Conservation (phyloP, 2,797 vertebrate species). For the Acrossocheilus fasciatus region DNA sequence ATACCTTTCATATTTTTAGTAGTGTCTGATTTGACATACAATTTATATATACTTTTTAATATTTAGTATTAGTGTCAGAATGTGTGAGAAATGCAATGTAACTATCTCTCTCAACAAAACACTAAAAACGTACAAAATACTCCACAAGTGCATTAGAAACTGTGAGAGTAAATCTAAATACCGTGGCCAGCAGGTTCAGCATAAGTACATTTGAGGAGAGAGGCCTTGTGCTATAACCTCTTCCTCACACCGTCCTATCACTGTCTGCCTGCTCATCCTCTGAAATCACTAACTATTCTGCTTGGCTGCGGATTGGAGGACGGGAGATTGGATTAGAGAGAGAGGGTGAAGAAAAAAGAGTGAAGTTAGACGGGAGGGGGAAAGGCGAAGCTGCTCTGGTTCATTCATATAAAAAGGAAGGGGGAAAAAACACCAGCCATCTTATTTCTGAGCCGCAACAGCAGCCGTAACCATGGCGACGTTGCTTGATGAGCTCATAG, state of each 20-base stretch:
- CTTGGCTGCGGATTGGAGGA: slow-evolving; percentile 26
- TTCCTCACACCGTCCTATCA: slow-evolving; percentile 15
- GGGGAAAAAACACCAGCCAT: slow-evolving; percentile 72
- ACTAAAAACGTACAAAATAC: background rate
- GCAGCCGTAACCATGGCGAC: slow-evolving; percentile 82
- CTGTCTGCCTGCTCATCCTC: slow-evolving; percentile 14
- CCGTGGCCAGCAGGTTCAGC: background rate
- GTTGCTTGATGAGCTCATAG: slow-evolving; percentile 82
- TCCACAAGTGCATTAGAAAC: background rate
- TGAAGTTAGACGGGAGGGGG: slow-evolving; percentile 13
- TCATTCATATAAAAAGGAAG: slow-evolving; percentile 75
- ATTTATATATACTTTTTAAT: background rate
- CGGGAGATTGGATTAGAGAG: slow-evolving; percentile 9
- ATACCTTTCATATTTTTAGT: no score
- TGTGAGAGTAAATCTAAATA: background rate
- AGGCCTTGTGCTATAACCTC: slow-evolving; percentile 8
- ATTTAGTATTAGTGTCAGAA: background rate
- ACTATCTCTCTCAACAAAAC: background rate
- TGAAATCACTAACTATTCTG: slow-evolving; percentile 26
- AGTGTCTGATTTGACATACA: no score
- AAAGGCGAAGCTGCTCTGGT: slow-evolving; percentile 68
- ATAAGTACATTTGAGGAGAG: background rate
- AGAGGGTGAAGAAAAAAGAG: slow-evolving; percentile 3
- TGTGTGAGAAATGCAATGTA: background rate
- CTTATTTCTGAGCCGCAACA: slow-evolving; percentile 82